These are phyloP conservation scores for Drosophila greeni DNA, from an alignment of 2,888 invertebrate genomes.

Conservation along the genomic window DNA sequence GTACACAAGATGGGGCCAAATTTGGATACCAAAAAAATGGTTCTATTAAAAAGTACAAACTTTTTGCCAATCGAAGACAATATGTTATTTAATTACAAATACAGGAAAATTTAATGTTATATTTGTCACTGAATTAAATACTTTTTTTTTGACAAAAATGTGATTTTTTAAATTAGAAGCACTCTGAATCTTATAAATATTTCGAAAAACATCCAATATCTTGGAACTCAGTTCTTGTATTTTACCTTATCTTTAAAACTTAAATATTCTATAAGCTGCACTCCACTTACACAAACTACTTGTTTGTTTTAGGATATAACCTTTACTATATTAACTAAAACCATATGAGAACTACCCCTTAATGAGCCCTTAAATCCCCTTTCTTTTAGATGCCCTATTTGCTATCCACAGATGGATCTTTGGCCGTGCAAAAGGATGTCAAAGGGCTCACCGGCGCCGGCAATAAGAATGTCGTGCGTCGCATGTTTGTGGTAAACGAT, in stretches of 20 bases:
- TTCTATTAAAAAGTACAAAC: neutral
- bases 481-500: constrained; percentile 79
- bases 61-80: too few species aligned
- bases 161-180: too few species aligned
- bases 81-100: neutral
- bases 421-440: constrained; percentile 79
- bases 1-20: constrained; percentile 43
- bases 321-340: neutral
- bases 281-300: too few species aligned
- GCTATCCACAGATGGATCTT: constrained; percentile 78
- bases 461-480: constrained; percentile 78
- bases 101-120: too few species aligned
- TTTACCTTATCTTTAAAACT: neutral
- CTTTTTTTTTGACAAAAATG: too few species aligned
- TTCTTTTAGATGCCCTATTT: constrained; percentile 79
- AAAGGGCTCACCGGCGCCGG: constrained; percentile 77
- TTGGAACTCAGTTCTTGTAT: too few species aligned
- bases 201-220: too few species aligned
- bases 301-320: neutral
- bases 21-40: neutral
- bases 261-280: too few species aligned
- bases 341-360: neutral
- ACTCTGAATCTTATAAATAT: too few species aligned
- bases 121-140: too few species aligned
- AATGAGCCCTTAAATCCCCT: constrained; percentile 15